Base-by-base conservation (phyloP, 2,888 invertebrate species). In the Cephus nigrinus region DNA sequence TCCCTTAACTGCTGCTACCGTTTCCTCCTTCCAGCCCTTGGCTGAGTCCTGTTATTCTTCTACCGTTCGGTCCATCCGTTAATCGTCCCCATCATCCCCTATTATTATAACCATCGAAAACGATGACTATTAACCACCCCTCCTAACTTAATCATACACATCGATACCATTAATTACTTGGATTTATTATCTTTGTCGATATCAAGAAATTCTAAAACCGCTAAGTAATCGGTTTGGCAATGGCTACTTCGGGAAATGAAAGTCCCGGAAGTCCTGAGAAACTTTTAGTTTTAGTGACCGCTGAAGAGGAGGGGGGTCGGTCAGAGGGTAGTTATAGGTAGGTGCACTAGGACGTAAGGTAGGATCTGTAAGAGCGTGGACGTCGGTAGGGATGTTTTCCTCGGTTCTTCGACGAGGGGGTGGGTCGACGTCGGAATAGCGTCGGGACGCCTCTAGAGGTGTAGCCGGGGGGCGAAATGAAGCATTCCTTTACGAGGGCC, bases 401-500 rank as follows among this genome's bases (percentile, higher is more conserved):
- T 55, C 5, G 55, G 23, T 55, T 23, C 23, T 32, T 71, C 71
- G 32, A 11, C 0, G 71, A 12, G 71, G 71, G 71, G 32, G 30
- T n/a, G 23, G 32, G 71, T 31, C 33, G 32, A 33, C 31, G 71
- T 31, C 31, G 31, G 32, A 33, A 33, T 31, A 33, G 71, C 71
- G 31, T 31, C 71, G 71, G 71, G 55, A 55, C 55, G 55, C 55
- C 71, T 71, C 31, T 71, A 71, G 31, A 71, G 71, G 71, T 73
- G 76, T 76, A 74, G 32, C 83, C 81, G 78, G 82, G 83, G 85
- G 82, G 83, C 89, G 90, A 91, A 91, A 91, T 91, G 91, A 90
- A 90, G 91, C 91, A 91, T 91, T 91, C 90, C 90, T 91, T 91
- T 91, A 91, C 91, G 91, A 91, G 90, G 89, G 87, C 90, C 89